phyloP scores from a whole-genome alignment of 2,797 vertebrate genomes.

The Poeciliopsis paucimaculata region DNA sequence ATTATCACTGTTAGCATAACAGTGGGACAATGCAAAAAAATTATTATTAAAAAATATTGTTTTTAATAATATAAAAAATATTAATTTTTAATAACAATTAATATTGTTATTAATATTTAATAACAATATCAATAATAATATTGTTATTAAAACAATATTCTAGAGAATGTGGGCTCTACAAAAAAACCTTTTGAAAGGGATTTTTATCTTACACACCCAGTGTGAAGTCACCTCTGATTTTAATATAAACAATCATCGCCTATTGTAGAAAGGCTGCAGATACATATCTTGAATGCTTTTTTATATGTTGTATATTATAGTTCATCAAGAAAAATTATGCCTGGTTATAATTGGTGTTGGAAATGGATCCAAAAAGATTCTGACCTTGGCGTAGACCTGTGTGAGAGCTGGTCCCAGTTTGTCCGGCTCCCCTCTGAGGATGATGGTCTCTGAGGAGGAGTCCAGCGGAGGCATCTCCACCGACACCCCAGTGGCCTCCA shows the following conservation, averaged over 20 bases:
- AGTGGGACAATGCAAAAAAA: too few species aligned
- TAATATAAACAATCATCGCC: background rate
- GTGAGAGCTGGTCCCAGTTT: slow-evolving; percentile 82
- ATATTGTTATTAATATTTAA: too few species aligned
- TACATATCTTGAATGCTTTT: background rate
- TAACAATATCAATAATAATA: too few species aligned
- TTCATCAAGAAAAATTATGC: background rate
- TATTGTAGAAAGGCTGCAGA: background rate
- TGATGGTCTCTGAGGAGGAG: slow-evolving; percentile 83
- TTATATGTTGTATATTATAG: background rate
- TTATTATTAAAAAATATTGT: too few species aligned
- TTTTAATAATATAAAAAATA: too few species aligned
- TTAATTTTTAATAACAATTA: too few species aligned
- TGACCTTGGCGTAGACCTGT: slow-evolving; percentile 83
- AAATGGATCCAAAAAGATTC: background rate
- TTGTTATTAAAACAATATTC: background rate
- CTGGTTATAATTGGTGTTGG: background rate
- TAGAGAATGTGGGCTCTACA: background rate
- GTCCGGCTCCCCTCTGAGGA: slow-evolving; percentile 82
- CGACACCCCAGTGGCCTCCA: slow-evolving; percentile 82
- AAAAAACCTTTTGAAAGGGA: background rate
- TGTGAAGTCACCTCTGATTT: background rate
- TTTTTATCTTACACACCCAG: background rate
- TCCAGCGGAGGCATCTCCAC: slow-evolving; percentile 84
- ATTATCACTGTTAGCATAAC: background rate